Evolutionary conservation across 2,113 vertebrate genomes (phyloP).

Genomic region (Lepus timidus): DNA sequence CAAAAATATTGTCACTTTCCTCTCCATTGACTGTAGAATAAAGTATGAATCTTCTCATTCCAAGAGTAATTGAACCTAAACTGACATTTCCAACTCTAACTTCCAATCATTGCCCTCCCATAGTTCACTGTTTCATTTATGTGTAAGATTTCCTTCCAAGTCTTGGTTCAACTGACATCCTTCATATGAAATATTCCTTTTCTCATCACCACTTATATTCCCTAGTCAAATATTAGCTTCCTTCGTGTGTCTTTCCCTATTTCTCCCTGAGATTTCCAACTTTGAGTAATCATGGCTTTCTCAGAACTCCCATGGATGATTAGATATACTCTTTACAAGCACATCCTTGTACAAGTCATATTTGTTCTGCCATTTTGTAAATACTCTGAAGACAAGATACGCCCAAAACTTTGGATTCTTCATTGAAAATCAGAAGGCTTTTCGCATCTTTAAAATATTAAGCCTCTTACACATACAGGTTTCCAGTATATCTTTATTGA

Average conservation of each 20-base stretch:
- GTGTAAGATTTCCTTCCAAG: not conserved
- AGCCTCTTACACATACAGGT: not conserved
- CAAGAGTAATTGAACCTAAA: not conserved
- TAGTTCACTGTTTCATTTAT: not conserved
- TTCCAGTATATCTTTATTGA: conserved; percentile 41
- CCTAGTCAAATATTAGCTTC: not conserved
- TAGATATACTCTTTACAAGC: not conserved
- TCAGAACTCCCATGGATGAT: not conserved
- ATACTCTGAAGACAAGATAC: not conserved
- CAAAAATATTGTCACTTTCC: not conserved
- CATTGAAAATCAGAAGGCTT: conserved; percentile 40
- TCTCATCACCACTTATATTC: not conserved
- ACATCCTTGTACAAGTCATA: not conserved
- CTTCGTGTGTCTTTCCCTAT: not conserved
- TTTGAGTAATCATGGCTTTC: not conserved
- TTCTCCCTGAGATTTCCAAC: not conserved
- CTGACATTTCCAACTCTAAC: conserved; percentile 33
- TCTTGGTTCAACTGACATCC: conserved; percentile 14
- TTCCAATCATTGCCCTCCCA: not conserved
- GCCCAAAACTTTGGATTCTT: not conserved
- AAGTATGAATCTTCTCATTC: not conserved
- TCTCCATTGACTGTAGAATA: not conserved
- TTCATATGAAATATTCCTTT: conserved; percentile 52
- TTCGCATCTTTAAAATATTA: conserved; percentile 17
- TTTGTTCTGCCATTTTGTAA: not conserved